Evolutionary conservation across 2,888 invertebrate genomes (phyloP), one percentile per base, ranked within the genome.

Genomic region (Limnephilus lunatus): DNA sequence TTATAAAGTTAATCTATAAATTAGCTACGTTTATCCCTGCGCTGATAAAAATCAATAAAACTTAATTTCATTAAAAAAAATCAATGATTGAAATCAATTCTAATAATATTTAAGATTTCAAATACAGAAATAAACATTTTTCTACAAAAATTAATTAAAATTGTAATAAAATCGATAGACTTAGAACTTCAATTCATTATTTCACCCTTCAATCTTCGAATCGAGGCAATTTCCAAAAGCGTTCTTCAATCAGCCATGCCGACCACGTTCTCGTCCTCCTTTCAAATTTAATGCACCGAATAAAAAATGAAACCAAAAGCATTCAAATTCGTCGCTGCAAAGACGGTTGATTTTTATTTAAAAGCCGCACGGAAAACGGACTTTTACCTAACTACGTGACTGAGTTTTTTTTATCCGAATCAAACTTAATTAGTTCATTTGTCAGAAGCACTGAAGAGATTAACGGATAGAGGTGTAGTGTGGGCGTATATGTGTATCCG

Each of bases 371-470:
- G 83, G 88, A 12, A 80, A 48, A 90, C 30, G 31, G 48, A 82
- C 82, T 91, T 92, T 92, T 93, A 35, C 91, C 80, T 91, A n/a
- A n/a, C 25, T 92, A 92, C 93, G 92, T 91, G 92, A 93, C 93
- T 91, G 91, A 86, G 48, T 81, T 89, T 89, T 88, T 53, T 31
- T 85, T 15, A 48, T 35, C 44, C 32, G 87, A 81, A 85, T 89
- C 89, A 91, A 91, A 93, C 91, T 89, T 89, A 93, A 93, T 93
- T 93, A 93, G 91, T 92, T 85, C 87, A 14, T 90, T 81, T 89
- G 86, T 91, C 91, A 15, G 31, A 91, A 35, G 31, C 68, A 68
- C 25, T 9, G 68, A 68, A 68, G 0, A n/a, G 68, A n/a, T 68
- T 9, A 9, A 68, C n/a, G 2, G 2, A n/a, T n/a, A 68, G 25